Conservation (phyloP, 30 jellyfish, hydroid and myxozoan genomes). For the Aurelia aurita region DNA sequence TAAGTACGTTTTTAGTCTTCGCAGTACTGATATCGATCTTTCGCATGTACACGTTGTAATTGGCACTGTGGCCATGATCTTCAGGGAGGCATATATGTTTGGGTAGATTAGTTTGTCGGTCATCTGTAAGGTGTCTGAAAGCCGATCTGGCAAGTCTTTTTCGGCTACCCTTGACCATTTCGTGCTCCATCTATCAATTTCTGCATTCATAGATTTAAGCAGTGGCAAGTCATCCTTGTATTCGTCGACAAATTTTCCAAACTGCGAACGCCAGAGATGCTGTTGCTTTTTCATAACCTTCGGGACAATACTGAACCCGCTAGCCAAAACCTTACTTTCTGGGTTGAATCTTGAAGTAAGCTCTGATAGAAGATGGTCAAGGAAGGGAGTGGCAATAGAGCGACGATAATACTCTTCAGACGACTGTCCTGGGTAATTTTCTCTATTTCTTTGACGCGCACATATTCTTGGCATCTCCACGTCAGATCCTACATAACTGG, state of each 20-base stretch:
- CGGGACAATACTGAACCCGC: constrained; percentile 1
- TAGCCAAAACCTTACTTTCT: neutral
- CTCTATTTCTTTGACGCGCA: neutral
- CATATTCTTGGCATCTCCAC: constrained; percentile 5
- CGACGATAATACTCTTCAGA: neutral
- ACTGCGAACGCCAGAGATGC: constrained; percentile 13
- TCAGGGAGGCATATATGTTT: constrained; percentile 7
- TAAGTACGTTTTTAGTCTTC: no score
- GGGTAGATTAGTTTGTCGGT: constrained; percentile 12
- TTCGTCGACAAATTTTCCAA: constrained; percentile 12
- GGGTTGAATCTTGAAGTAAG: neutral
- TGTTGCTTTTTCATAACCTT: neutral
- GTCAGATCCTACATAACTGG: constrained; percentile 3
- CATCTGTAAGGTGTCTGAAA: constrained; percentile 1
- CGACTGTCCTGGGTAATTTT: neutral
- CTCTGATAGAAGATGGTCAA: constrained; percentile 7
- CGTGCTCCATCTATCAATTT: constrained; percentile 14
- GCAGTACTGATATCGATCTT: no score
- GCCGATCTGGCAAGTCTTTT: neutral
- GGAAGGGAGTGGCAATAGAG: neutral
- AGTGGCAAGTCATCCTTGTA: constrained; percentile 17
- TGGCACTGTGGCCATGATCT: constrained; percentile 12
- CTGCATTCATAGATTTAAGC: constrained; percentile 2
- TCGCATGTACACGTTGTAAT: no score
- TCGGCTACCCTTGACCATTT: constrained; percentile 9